phyloP scores from a whole-genome alignment of 2,113 vertebrate species.

The Connochaetes taurinus region DNA sequence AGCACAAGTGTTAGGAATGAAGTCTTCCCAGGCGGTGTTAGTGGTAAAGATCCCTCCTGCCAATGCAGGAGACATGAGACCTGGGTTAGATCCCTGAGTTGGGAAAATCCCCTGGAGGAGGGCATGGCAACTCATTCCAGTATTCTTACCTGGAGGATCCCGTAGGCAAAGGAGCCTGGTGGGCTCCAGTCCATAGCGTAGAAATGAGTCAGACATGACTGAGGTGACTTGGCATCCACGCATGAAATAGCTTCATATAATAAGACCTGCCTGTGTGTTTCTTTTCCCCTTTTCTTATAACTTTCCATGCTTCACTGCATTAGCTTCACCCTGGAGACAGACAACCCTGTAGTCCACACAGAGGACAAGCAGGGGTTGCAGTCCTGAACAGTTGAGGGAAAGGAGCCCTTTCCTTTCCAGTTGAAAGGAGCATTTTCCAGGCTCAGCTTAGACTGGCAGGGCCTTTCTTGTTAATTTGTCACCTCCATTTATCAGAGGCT shows the following conservation, averaged over 20 bases:
- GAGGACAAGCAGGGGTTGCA: accelerated
- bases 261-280: too few relatives aligned
- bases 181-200: not conserved
- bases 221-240: not conserved
- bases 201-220: not conserved
- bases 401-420: not conserved
- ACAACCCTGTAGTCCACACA: accelerated
- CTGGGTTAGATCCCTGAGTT: not conserved
- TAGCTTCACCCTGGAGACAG: not conserved
- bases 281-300: not conserved
- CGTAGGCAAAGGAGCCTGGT: not conserved
- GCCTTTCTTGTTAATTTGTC: not conserved
- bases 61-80: not conserved
- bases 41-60: not conserved
- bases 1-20: not conserved
- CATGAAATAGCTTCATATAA: not conserved
- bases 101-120: not conserved
- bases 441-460: accelerated
- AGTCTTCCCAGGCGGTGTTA: not conserved
- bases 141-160: not conserved
- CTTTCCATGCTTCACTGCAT: not conserved
- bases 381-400: not conserved
- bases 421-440: not conserved
- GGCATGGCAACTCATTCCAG: not conserved
- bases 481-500: not conserved